These are phyloP conservation scores for Ivindomyrus marchei DNA, from an alignment of 2,113 vertebrate genomes.

Conservation along the genomic window DNA sequence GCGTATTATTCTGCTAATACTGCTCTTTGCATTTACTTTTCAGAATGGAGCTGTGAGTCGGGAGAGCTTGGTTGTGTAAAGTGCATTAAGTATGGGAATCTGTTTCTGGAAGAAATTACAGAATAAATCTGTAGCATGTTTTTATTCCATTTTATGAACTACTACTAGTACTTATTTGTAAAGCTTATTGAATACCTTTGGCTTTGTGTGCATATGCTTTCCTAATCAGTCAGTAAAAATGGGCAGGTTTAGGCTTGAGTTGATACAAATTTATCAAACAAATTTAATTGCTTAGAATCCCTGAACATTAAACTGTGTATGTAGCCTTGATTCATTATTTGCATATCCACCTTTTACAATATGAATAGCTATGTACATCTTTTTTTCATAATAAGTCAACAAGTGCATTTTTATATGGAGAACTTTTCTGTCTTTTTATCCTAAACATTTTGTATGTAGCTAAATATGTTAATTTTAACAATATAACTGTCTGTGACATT, in stretches of 20 bases:
- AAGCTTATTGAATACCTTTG: neutral
- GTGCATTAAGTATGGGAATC: neutral
- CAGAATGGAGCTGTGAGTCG: conserved; percentile 81
- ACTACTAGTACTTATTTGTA: neutral
- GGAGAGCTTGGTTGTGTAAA: conserved; percentile 80
- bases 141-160: neutral
- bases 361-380: neutral
- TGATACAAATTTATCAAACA: neutral
- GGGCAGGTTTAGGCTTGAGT: neutral
- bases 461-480: neutral
- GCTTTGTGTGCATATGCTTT: neutral
- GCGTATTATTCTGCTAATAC: neutral
- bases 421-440: neutral
- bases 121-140: neutral
- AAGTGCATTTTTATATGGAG: neutral
- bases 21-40: conserved; percentile 25
- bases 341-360: neutral
- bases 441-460: neutral
- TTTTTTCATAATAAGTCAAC: neutral
- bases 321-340: neutral
- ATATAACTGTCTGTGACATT: neutral
- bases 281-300: neutral
- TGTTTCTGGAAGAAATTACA: neutral
- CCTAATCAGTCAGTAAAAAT: neutral
- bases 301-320: neutral